Conservation (phyloP, 2,113 vertebrate species). For the Grammomys surdaster region DNA sequence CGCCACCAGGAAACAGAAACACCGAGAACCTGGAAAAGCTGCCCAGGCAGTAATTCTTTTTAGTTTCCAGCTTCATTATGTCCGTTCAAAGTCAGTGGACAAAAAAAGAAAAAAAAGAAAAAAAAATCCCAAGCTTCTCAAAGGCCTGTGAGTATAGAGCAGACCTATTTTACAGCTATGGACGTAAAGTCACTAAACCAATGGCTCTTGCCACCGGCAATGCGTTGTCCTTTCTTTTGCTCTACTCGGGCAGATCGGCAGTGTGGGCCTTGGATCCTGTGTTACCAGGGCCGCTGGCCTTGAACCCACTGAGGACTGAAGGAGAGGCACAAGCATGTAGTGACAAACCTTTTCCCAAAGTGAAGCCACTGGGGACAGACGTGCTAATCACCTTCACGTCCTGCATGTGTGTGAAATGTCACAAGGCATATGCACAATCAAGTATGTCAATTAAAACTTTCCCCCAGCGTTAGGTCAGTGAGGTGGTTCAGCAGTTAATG, state of each 20-base stretch:
- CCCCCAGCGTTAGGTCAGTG: neutral
- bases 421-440: rapidly evolving
- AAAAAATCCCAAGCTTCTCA: neutral
- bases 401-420: rapidly evolving
- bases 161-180: neutral
- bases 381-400: too few relatives aligned
- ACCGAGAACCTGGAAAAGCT: constrained; percentile 55
- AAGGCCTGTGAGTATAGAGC: neutral
- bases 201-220: neutral
- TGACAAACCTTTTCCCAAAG: neutral
- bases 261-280: rapidly evolving
- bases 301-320: neutral
- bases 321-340: rapidly evolving
- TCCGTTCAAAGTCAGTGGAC: neutral
- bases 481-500: neutral
- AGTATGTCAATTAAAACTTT: too few relatives aligned
- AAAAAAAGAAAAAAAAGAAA: neutral
- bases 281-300: neutral
- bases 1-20: constrained; percentile 60
- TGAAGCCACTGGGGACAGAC: neutral
- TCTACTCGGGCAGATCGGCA: neutral
- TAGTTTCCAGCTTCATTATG: constrained; percentile 53
- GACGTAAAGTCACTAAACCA: rapidly evolving
- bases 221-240: neutral
- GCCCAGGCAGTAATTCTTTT: constrained; percentile 8